Evolutionary conservation across 2,113 vertebrate genomes (phyloP).

Genomic region (Callorhinus ursinus): DNA sequence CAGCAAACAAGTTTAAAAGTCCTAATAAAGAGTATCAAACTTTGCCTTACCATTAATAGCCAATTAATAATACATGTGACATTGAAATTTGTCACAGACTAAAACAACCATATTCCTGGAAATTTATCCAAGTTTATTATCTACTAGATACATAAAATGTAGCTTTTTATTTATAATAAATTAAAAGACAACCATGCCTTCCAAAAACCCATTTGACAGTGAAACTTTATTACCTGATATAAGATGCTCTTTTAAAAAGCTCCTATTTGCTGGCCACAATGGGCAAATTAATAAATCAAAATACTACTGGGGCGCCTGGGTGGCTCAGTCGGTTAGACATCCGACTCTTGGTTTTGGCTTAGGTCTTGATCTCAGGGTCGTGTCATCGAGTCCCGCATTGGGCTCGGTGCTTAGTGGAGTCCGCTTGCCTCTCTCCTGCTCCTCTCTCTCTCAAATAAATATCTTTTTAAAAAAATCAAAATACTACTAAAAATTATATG

Average conservation of each 20-base stretch:
- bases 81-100: neutral
- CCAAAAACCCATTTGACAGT: conserved; percentile 23
- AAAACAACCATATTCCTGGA: conserved; percentile 26
- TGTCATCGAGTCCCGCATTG: neutral
- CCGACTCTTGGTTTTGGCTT: neutral
- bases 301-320: neutral
- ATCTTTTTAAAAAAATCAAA: neutral
- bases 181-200: conserved; percentile 14
- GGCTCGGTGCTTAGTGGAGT: neutral
- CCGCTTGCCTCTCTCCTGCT: neutral
- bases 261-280: neutral
- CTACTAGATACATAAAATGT: conserved; percentile 8
- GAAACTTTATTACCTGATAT: neutral
- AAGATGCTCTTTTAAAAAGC: neutral
- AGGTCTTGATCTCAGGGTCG: neutral
- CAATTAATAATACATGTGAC: neutral
- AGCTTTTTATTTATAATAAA: conserved; percentile 11
- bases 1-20: neutral
- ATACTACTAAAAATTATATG: neutral
- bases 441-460: neutral
- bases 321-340: neutral
- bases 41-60: neutral
- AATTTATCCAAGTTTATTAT: conserved; percentile 11
- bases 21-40: neutral
- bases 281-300: neutral